phyloP scores from a whole-genome alignment of 2,888 invertebrate species.

The Barypeithes pellucidus region DNA sequence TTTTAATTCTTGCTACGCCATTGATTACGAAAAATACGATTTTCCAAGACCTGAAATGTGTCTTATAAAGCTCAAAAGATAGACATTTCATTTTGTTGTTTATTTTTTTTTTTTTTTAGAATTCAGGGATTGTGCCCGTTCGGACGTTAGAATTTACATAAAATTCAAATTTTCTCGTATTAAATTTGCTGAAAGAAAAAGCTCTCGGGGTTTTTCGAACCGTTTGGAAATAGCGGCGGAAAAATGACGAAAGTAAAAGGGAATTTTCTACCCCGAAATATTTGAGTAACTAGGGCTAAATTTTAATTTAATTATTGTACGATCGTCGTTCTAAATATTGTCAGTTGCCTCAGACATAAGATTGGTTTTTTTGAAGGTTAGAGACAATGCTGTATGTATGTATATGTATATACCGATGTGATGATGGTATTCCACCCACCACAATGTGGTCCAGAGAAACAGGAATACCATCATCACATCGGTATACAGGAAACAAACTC shows the following conservation, averaged over 20 bases:
- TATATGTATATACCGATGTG: no score
- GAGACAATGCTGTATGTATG: no score
- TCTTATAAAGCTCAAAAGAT: slow-evolving; percentile 25
- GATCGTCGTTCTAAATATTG: no score
- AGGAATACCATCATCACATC: no score
- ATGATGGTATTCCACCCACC: no score
- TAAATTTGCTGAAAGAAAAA: slow-evolving; percentile 10
- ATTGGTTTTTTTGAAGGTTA: no score
- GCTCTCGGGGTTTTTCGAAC: slow-evolving; percentile 4
- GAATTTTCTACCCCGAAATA: neutral
- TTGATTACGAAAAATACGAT: neutral
- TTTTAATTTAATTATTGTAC: no score
- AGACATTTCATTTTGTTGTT: slow-evolving; percentile 26
- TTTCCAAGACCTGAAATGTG: slow-evolving; percentile 14
- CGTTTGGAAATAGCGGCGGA: slow-evolving; percentile 12
- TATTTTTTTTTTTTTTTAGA: slow-evolving; percentile 20
- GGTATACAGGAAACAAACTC: no score
- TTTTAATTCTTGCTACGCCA: neutral
- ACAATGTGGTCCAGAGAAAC: no score
- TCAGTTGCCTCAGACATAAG: no score
- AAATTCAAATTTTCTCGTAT: slow-evolving; percentile 28
- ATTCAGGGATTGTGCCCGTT: neutral
- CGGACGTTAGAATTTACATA: slow-evolving; percentile 17
- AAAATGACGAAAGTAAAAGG: slow-evolving; percentile 5
- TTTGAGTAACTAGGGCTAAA: neutral